Conservation (phyloP, 2,113 vertebrate species). For the Tragelaphus strepsiceros region DNA sequence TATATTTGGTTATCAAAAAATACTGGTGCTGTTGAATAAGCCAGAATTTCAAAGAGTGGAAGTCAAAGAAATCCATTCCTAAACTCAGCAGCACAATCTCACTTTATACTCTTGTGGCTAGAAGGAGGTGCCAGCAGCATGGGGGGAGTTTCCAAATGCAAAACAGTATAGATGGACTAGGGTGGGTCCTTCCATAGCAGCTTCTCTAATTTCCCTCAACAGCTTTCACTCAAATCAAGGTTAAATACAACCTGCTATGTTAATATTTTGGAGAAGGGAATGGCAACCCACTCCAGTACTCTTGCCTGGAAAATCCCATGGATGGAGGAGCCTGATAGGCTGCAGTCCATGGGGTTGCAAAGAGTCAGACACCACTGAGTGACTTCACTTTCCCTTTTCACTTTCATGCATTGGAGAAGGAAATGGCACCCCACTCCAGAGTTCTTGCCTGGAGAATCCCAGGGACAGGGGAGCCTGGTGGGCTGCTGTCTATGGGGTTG, state of each 20-base stretch:
- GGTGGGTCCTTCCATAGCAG: too few species aligned
- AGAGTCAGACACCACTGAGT: rapidly evolving
- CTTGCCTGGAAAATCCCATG: too few species aligned
- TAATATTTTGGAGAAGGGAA: background rate
- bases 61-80: background rate
- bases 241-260: background rate
- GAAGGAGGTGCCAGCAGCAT: too few species aligned
- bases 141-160: background rate
- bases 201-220: background rate
- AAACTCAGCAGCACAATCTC: background rate
- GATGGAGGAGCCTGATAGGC: too few species aligned
- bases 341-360: too few species aligned
- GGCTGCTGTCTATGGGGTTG: too few species aligned
- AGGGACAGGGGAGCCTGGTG: rapidly evolving
- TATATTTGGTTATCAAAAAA: background rate
- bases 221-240: background rate
- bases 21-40: background rate
- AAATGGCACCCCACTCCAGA: too few species aligned
- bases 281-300: too few species aligned
- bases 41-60: background rate
- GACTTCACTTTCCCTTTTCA: too few species aligned
- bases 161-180: background rate
- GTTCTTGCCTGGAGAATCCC: too few species aligned
- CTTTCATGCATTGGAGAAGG: too few species aligned
- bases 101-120: background rate